A percentile compares a stretch with the other conserved stretches of the same genome.
Evolutionary conservation across 2,888 invertebrate species (phyloP).

Genomic region (Cephus pulcher): DNA sequence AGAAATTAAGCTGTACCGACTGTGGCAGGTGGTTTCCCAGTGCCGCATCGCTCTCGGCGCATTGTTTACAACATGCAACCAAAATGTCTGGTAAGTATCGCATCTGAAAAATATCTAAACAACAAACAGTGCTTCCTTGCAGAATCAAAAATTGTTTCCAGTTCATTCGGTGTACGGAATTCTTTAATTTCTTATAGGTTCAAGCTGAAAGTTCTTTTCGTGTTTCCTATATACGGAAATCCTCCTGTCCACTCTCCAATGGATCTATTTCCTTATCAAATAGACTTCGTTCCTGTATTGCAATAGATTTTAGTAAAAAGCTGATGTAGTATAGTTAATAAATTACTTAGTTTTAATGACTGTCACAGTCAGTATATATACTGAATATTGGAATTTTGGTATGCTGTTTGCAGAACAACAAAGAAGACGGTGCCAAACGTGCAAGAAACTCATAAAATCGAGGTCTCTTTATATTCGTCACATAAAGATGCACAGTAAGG

Average conservation of each 20-base stretch:
- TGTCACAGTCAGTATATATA: background rate
- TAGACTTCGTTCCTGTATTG: background rate
- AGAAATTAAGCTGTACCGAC: conserved; percentile 50
- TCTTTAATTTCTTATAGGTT: background rate
- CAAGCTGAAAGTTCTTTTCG: background rate
- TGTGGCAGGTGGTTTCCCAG: conserved; percentile 59
- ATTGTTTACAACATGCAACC: conserved; percentile 57
- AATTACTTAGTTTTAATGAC: background rate
- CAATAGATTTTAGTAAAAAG: background rate
- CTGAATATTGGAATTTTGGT: background rate
- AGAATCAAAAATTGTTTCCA: background rate
- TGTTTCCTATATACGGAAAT: background rate
- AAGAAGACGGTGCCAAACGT: conserved; percentile 49
- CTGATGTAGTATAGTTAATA: background rate
- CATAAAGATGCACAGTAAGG: conserved; percentile 48
- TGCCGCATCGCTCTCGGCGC: conserved; percentile 46
- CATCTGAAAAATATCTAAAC: background rate
- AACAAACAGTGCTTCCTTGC: background rate
- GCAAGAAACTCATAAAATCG: conserved; percentile 50
- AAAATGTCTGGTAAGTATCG: conserved; percentile 54
- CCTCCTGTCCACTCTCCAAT: background rate
- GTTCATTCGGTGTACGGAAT: background rate
- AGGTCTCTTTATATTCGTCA: conserved; percentile 47
- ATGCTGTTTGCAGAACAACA: conserved; percentile 43
- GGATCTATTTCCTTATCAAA: background rate